Percentiles rank a stretch among this genome's conserved stretches.
phyloP scores from a whole-genome alignment of 2,888 invertebrate species.

The Coenonympha arcania region DNA sequence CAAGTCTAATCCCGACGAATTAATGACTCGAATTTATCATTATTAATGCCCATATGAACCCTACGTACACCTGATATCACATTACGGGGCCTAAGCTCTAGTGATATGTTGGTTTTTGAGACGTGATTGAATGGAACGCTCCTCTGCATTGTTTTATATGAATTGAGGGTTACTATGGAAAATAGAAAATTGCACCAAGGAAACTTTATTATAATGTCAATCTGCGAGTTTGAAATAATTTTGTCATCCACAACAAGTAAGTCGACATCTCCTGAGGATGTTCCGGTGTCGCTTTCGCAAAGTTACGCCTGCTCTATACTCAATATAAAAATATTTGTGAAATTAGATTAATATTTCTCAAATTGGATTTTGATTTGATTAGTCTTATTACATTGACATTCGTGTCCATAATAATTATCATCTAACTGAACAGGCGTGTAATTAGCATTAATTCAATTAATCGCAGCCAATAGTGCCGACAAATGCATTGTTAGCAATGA shows the following conservation, averaged over 20 bases:
- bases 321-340: too few relatives aligned
- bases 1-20: conserved; percentile 66
- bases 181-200: too few relatives aligned
- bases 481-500: conserved; percentile 58
- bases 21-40: conserved; percentile 73
- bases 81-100: conserved; percentile 29
- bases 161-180: too few relatives aligned
- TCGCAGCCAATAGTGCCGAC: conserved; percentile 44
- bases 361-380: background rate
- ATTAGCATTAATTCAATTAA: conserved; percentile 34
- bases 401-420: conserved; percentile 11
- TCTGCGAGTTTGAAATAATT: too few relatives aligned
- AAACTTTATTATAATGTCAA: too few relatives aligned
- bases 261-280: too few relatives aligned
- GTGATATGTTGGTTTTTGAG: conserved; percentile 21
- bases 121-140: background rate
- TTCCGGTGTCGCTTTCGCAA: too few relatives aligned
- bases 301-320: too few relatives aligned
- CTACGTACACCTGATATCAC: conserved; percentile 55
- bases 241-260: too few relatives aligned
- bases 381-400: background rate
- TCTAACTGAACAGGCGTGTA: conserved; percentile 22
- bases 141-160: background rate
- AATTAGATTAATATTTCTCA: too few relatives aligned
- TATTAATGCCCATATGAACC: conserved; percentile 66